Evolutionary conservation across 2,113 vertebrate species (phyloP).

Genomic region (Phylloscopus whistleri): DNA sequence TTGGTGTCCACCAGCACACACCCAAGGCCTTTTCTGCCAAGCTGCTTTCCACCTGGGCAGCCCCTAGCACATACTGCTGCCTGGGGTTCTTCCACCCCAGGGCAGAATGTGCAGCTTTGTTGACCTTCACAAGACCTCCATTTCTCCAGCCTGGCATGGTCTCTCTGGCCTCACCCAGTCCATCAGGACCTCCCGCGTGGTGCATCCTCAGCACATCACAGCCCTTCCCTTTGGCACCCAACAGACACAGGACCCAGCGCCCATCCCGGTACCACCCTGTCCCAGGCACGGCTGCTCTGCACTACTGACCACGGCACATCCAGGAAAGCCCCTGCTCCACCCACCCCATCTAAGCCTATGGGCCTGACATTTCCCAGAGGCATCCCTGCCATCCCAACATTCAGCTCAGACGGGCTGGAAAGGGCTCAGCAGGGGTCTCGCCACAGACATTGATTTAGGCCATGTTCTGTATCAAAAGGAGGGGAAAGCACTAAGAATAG

Average conservation of each 20-base stretch:
- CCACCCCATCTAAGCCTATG: background rate
- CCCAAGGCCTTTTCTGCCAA: background rate
- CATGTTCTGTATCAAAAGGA: background rate
- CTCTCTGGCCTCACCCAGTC: rapidly evolving
- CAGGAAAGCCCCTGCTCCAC: background rate
- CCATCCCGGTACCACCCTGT: rapidly evolving
- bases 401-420: too few relatives aligned
- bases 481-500: background rate
- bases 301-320: rapidly evolving
- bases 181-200: rapidly evolving
- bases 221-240: background rate
- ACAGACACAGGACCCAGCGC: rapidly evolving
- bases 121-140: background rate
- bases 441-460: background rate
- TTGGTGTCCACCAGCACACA: too few relatives aligned
- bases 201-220: background rate
- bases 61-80: background rate
- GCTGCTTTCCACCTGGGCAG: rapidly evolving
- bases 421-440: too few relatives aligned
- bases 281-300: too few relatives aligned
- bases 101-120: rapidly evolving
- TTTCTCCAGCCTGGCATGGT: rapidly evolving
- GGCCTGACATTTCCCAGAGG: background rate
- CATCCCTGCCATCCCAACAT: background rate
- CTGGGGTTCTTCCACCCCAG: rapidly evolving